Base-by-base conservation (phyloP, 2,113 vertebrate species). In the Pterophyllum scalare region DNA sequence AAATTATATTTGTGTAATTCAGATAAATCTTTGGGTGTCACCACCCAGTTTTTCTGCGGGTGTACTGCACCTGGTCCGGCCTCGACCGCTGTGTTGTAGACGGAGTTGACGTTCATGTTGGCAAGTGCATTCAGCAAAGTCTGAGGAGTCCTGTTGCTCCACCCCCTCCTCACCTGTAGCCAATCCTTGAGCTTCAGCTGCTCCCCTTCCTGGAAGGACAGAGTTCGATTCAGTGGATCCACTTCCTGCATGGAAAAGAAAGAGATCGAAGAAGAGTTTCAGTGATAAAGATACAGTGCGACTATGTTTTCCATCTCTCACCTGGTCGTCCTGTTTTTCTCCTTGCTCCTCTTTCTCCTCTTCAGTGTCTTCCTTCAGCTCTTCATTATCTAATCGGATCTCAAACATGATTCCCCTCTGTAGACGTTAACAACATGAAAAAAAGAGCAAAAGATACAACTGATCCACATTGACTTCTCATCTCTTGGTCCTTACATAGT, bases 321-420 rank as follows among this genome's bases (percentile, higher is more conserved):
- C 88, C 59, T 78, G 35, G 15, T 83, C 82, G 19, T 87, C 38
- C 56, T 72, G 26, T 28, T 82, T 15, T 22, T 19, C 22, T 79
- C 19, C 5, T 62, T 46, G 57, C 19, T 59, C 59, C 20, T 91
- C 76, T 59, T 64, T 31, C 10, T 79, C 49, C 60, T 75, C 43
- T 19, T 83, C 77, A 5, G 10, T 15, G 0, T 83, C 94, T 93
- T 95, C 93, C 60, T 88, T 88, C 28, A 2, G 74, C 31, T 19
- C 76, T 13, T 91, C 87, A 46, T 96, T 95, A 24, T 96, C 91
- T 52, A 98, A 91, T 74, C 94, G 92, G 82, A 99, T 97, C 94
- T 99, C 97, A 95, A 99, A 99, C 93, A 95, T 98, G 86, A 98
- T 83, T 80, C 96, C 97, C 84, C 94, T 97, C 97, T 98, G 93